Conservation (phyloP, 2,797 vertebrate genomes). For the Buphagus erythrorhynchus region DNA sequence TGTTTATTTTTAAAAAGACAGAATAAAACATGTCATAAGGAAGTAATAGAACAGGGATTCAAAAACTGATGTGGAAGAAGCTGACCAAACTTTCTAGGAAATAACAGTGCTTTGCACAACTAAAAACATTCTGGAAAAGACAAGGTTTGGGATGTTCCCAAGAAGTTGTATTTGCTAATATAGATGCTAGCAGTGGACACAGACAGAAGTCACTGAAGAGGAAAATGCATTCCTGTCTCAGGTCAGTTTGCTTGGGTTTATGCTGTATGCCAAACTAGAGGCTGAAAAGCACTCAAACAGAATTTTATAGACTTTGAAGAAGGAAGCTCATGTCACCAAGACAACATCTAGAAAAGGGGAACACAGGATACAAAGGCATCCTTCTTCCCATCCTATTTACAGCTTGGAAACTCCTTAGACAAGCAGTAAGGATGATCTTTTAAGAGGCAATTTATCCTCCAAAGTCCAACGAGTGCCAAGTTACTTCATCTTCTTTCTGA, state of each 20-base stretch:
- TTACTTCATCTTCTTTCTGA: slow-evolving; percentile 32
- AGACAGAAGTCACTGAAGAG: background rate
- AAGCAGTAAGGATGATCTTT: slow-evolving; percentile 22
- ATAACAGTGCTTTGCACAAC: background rate
- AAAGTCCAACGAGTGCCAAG: background rate
- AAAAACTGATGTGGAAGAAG: background rate
- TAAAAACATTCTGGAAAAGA: background rate
- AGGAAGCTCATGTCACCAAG: slow-evolving; percentile 23
- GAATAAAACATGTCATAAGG: background rate
- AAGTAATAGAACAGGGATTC: background rate
- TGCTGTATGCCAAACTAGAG: background rate
- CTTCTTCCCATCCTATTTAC: slow-evolving; percentile 14
- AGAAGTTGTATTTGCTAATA: slow-evolving; percentile 14
- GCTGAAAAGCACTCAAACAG: slow-evolving; percentile 17
- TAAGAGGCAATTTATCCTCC: slow-evolving; percentile 21
- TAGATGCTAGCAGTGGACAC: background rate
- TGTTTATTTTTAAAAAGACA: slow-evolving; percentile 17
- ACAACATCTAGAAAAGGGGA: slow-evolving; percentile 22
- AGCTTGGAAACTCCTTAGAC: slow-evolving; percentile 30
- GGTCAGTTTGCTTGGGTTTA: slow-evolving; percentile 3
- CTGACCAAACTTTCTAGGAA: slow-evolving; percentile 32
- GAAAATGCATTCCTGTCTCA: slow-evolving; percentile 8
- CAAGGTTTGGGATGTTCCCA: background rate
- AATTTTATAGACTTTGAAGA: slow-evolving; percentile 20
- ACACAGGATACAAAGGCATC: background rate